Evolutionary conservation across 2,113 vertebrate species (phyloP), one percentile per base, ranked within the genome.

Genomic region (Helogale parvula): DNA sequence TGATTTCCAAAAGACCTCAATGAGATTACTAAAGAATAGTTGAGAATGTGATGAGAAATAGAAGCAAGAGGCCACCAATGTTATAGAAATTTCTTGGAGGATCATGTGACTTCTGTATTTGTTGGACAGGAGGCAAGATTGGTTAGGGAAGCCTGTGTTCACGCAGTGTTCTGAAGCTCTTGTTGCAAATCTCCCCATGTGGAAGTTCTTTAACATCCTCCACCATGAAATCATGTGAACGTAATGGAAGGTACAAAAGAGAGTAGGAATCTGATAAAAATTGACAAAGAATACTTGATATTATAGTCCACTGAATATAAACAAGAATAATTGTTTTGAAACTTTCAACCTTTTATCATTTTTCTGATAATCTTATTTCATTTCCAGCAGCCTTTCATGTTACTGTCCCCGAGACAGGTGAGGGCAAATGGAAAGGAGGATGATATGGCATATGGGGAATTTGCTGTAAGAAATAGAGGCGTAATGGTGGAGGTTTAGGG

Each of bases 401-500:
- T 68, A 35, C 27, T 87, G 68, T 33, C 12, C 29, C 9, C 31
- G 33, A 84, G 19, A 77, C 31, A 15, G 1, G 9, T 65, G 27
- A 77, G 8, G 63, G 9, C 0, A 79, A 71, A 65, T 88, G 23
- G 25, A 57, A 66, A 17, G 35, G 65, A 88, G 4, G 2, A 29
- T 31, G 35, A 47, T 21, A 11, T 0, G 4, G 25, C 2, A 3
- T 3, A 41, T n/a, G 19, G 5, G 4, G 38, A 66, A 80, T 35
- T 21, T 25, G 12, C 4, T 12, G 0, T 14, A 52, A 31, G 41
- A 74, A 80, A 23, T 3, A 79, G 12, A 41, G 10, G 15, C 3
- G 7, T 84, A 31, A 4, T 19, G 21, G 17, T 13, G 5, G 5
- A 65, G 15, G 5, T 1, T 33, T 33, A 5, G 0, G 23, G 3